A percentile compares a stretch with the other conserved stretches of the same genome.
phyloP scores from a whole-genome alignment of 2,888 invertebrate species.

The Liodrosophila aerea region DNA sequence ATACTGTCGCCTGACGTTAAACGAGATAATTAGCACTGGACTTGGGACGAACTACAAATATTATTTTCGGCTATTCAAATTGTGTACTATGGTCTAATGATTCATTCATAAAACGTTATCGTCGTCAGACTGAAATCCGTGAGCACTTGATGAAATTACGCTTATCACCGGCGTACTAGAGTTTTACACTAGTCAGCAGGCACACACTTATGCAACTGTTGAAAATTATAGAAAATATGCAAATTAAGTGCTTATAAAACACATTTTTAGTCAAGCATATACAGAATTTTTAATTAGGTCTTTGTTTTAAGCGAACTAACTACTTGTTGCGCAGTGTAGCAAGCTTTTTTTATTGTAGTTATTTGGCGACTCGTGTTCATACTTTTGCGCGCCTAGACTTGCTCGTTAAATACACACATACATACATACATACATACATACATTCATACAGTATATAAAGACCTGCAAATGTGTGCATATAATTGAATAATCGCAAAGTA shows the following conservation, averaged over 20 bases:
- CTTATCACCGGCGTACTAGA: slow-evolving; percentile 42
- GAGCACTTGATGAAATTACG: slow-evolving; percentile 45
- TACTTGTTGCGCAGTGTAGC: background rate
- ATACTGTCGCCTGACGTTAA: slow-evolving; percentile 9
- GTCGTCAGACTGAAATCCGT: slow-evolving; percentile 37
- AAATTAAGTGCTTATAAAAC: background rate
- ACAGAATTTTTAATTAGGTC: background rate
- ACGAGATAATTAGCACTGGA: slow-evolving; percentile 34
- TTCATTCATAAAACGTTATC: slow-evolving; percentile 50
- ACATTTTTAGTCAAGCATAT: background rate
- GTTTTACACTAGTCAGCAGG: slow-evolving; percentile 25
- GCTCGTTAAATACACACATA: background rate
- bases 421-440: background rate
- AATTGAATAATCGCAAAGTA: slow-evolving; percentile 42
- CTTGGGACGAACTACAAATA: background rate
- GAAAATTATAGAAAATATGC: no score
- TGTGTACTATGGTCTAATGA: slow-evolving; percentile 31
- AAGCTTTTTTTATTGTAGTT: background rate
- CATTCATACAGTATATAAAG: background rate
- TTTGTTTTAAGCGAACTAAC: background rate
- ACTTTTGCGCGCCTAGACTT: background rate
- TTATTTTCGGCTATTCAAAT: slow-evolving; percentile 15
- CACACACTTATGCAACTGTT: background rate
- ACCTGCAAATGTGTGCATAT: slow-evolving; percentile 7
- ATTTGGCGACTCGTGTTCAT: no score